Percentiles rank a stretch among this genome's conserved stretches.
phyloP scores from a whole-genome alignment of 2,797 vertebrate species.

The Gymnothorax javanicus region DNA sequence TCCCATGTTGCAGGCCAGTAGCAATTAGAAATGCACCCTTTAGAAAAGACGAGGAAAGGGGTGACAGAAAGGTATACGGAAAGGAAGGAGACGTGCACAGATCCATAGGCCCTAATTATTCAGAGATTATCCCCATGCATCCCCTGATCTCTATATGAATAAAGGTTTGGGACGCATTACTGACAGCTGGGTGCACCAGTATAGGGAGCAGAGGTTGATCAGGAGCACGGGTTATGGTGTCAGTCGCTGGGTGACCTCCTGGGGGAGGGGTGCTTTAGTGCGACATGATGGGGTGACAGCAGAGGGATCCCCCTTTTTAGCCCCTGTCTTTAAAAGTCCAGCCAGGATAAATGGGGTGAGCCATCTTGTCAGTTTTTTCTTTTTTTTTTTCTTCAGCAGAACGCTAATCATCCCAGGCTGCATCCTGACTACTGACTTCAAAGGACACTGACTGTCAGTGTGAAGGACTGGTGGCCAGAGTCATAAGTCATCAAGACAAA shows the following conservation, averaged over 20 bases:
- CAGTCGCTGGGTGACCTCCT: conserved; percentile 80
- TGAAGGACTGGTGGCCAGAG: conserved; percentile 48
- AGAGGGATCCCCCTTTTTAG: conserved; percentile 69
- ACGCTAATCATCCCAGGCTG: conserved; percentile 54
- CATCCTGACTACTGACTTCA: conserved; percentile 62
- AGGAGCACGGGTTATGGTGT: conserved; percentile 82
- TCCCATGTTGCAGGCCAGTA: conserved; percentile 82
- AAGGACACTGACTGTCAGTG: conserved; percentile 52
- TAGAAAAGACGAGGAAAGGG: background rate
- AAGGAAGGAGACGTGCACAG: conserved; percentile 81
- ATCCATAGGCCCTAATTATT: conserved; percentile 91
- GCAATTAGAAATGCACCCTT: conserved; percentile 71
- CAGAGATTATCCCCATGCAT: conserved; percentile 95
- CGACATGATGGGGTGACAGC: conserved; percentile 79
- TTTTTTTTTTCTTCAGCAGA: conserved; percentile 58
- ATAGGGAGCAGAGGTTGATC: conserved; percentile 78
- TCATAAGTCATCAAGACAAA: conserved; percentile 59
- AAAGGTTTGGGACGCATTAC: conserved; percentile 83
- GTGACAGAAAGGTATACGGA: conserved; percentile 63
- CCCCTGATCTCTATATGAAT: conserved; percentile 84
- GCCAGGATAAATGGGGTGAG: conserved; percentile 72
- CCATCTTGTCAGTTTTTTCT: conserved; percentile 71
- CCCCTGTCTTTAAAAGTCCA: conserved; percentile 58
- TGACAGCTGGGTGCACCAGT: conserved; percentile 85
- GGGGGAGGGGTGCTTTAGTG: conserved; percentile 76